Evolutionary conservation across 2,888 invertebrate genomes (phyloP).

Genomic region (Hermaeophaga mercurialis): DNA sequence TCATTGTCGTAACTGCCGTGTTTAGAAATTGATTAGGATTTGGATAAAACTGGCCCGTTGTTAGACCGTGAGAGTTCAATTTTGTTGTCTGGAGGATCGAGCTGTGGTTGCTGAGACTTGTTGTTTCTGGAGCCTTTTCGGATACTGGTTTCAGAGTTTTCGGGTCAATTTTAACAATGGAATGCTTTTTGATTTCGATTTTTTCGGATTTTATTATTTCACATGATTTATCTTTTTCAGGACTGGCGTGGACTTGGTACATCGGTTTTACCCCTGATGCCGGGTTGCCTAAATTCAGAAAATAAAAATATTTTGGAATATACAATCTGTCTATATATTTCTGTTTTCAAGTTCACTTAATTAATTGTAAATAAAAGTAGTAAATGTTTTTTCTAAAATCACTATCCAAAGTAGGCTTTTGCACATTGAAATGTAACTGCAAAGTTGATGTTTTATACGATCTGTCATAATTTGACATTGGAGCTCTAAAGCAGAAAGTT

Average conservation of each 20-base stretch:
- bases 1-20: constrained; percentile 5
- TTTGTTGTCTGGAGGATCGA: constrained; percentile 15
- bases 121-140: constrained; percentile 53
- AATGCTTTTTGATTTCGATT: constrained; percentile 55
- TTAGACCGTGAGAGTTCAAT: constrained; percentile 20
- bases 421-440: no score
- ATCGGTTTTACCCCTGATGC: constrained; percentile 66
- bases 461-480: no score
- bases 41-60: constrained; percentile 20
- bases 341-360: no score
- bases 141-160: constrained; percentile 63
- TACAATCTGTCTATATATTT: no score
- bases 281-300: constrained; percentile 57
- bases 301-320: no score
- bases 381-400: no score
- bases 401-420: no score
- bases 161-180: constrained; percentile 63
- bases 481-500: no score
- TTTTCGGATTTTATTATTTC: constrained; percentile 41
- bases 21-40: constrained; percentile 21
- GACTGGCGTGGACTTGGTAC: constrained; percentile 59
- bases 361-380: no score
- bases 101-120: constrained; percentile 48
- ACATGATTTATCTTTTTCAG: constrained; percentile 52
- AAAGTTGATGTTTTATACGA: no score